Base-by-base conservation (phyloP, 2,113 vertebrate species). In the Pleuronectes platessa region DNA sequence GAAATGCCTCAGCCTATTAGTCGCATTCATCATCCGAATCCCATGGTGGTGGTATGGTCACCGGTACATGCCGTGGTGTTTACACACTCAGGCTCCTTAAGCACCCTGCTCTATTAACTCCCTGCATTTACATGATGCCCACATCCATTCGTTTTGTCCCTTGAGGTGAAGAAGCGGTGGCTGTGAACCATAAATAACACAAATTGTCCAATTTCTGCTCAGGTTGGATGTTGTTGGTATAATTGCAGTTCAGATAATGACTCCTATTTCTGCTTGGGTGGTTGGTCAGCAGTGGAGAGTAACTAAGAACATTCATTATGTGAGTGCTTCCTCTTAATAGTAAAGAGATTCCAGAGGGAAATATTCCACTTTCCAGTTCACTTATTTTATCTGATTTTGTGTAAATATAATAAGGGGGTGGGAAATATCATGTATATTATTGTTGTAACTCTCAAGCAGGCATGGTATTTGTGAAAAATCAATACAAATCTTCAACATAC, bases 21-120 rank as follows among this genome's bases (percentile, higher is more conserved):
- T 54, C 72, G 78, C 85, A 88, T 90, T 74, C 84, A 90, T 90
- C 88, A 88, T 83, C 60, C 15, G 14, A 4, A 64, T 84, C 84
- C 81, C 84, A 49, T 31, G 75, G 83, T 37, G 75, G 83, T 37
- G 63, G 67, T 54, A 3, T 37, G 81, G 82, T 78, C 79, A 71
- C 74, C 5, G 31, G 62, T 76, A 85, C 71, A 83, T 71, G 84
- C 70, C 53, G 12, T 1, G 27, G 40, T 85, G 88, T 87, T 85
- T 81, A 79, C 86, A 81, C 80, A 76, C 71, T 47, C 42, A 6
- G 70, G 14, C 81, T 68, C 66, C 62, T 73, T 74, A 74, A 79
- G 72, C 82, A 70, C 56, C 65, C 47, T 6, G 49, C 76, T 75
- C 78, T 79, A 86, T 83, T 87, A 87, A 54, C 76, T 78, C 27